phyloP scores from a whole-genome alignment of 2,888 invertebrate species.

The Napeogenes inachia region DNA sequence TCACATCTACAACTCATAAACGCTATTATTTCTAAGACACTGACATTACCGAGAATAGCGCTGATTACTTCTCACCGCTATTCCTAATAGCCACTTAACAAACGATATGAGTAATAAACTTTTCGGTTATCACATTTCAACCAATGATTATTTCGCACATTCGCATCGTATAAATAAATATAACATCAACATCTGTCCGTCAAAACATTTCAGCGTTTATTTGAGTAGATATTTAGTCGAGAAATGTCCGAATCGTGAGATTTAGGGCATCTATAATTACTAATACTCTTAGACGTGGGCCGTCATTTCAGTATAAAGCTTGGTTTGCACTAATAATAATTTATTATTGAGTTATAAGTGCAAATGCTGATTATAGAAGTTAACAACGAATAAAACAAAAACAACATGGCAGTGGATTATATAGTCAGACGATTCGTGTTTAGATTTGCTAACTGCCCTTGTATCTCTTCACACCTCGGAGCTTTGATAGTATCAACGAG shows the following conservation, averaged over 20 bases:
- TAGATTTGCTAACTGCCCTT: slow-evolving; percentile 33
- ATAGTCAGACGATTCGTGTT: slow-evolving; percentile 23
- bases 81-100: not conserved
- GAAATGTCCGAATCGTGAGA: not conserved
- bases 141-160: not conserved
- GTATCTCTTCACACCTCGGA: slow-evolving; percentile 42
- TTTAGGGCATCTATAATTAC: not conserved
- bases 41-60: not conserved
- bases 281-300: not conserved
- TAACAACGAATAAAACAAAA: not conserved
- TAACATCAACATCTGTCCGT: slow-evolving; percentile 1
- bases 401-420: slow-evolving; percentile 1
- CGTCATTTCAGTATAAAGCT: too few relatives aligned
- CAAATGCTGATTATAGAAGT: not conserved
- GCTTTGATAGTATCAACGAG: slow-evolving; percentile 37
- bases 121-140: not conserved
- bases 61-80: not conserved
- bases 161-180: not conserved
- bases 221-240: not conserved
- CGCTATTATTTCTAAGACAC: not conserved
- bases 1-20: not conserved
- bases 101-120: not conserved
- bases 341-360: not conserved
- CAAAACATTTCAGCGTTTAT: not conserved
- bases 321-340: too few relatives aligned